Evolutionary conservation across 1,140 invertebrate species (phyloP).

Genomic region (Apocrypta bakeri): DNA sequence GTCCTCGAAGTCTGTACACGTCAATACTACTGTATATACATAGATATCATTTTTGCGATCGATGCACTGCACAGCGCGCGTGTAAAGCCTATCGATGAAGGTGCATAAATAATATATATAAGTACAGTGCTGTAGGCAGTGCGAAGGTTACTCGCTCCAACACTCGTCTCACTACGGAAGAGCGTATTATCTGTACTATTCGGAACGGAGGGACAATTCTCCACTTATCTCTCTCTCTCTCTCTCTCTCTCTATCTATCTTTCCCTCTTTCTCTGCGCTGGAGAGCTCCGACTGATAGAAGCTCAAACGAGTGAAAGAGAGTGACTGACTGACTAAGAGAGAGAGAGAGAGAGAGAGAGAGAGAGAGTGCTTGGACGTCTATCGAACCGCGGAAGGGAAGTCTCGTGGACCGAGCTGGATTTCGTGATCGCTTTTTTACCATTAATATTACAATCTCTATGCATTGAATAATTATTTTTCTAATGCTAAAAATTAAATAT

Average conservation of each 20-base stretch:
- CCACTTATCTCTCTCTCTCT: not conserved
- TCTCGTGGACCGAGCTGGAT: no score
- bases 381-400: no score
- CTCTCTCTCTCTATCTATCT: not conserved
- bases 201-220: not conserved
- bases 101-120: no score
- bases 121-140: no score
- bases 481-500: no score
- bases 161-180: not conserved
- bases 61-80: no score
- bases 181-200: not conserved
- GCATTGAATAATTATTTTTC: no score
- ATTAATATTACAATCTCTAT: no score
- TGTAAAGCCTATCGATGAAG: no score
- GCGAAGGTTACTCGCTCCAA: not conserved
- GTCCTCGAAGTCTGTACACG: not conserved
- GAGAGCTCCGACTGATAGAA: not conserved
- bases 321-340: not conserved
- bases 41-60: not conserved
- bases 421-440: no score
- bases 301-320: not conserved
- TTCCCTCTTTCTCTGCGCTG: not conserved
- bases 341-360: not conserved
- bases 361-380: not conserved
- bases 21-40: not conserved